Conservation (phyloP, 1,140 invertebrate genomes). For the Ceratina japonica region DNA sequence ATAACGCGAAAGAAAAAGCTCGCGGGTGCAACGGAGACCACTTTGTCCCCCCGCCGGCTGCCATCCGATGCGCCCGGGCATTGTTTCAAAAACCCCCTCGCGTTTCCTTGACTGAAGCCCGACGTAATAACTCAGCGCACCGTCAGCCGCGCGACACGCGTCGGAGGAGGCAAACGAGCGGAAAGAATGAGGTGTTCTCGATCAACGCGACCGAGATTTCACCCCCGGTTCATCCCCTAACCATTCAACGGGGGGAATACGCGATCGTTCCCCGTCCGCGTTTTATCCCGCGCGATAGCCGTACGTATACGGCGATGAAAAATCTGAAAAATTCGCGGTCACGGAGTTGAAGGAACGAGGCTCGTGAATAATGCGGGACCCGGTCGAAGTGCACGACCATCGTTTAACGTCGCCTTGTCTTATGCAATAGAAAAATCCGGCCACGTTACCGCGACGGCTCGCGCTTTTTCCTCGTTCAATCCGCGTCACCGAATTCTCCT, state of each 20-base stretch:
- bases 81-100: conserved; percentile 22
- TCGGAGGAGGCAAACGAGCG: conserved; percentile 35
- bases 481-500: too few relatives aligned
- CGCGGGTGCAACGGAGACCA: not conserved
- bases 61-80: not conserved
- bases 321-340: conserved; percentile 7
- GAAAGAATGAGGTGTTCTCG: conserved; percentile 41
- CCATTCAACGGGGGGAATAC: not conserved
- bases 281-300: not conserved
- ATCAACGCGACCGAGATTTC: conserved; percentile 48
- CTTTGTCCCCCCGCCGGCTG: conserved; percentile 30
- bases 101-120: conserved; percentile 21
- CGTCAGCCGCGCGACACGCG: not conserved
- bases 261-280: not conserved
- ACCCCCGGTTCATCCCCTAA: not conserved
- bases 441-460: too few relatives aligned
- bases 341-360: conserved; percentile 12
- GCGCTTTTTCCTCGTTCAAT: too few relatives aligned
- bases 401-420: too few relatives aligned
- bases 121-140: conserved; percentile 41
- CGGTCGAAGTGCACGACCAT: too few relatives aligned
- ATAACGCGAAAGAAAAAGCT: conserved; percentile 34
- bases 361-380: too few relatives aligned
- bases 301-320: not conserved
- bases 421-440: too few relatives aligned